phyloP scores from a whole-genome alignment of 1,140 invertebrate species.

The Andricus grossulariae region DNA sequence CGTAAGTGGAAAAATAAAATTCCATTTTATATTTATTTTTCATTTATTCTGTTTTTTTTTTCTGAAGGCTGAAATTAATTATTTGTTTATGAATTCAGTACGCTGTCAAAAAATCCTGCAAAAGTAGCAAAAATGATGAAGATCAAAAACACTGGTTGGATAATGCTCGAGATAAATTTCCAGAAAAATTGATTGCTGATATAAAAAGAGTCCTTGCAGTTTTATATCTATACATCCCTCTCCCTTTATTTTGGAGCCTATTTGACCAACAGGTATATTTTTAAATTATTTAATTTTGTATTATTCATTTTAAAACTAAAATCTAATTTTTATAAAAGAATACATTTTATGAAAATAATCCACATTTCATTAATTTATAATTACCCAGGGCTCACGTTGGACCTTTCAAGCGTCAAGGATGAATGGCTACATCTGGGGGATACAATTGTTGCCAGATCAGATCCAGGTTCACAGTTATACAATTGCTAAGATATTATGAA shows the following conservation, averaged over 20 bases:
- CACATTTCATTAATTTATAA: not conserved
- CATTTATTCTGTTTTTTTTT: not conserved
- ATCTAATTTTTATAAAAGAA: not conserved
- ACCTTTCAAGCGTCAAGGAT: slow-evolving; percentile 84
- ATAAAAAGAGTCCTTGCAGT: slow-evolving; percentile 82
- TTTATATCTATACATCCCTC: slow-evolving; percentile 84
- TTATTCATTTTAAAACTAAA: not conserved
- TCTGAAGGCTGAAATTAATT: slow-evolving; percentile 9
- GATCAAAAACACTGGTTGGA: slow-evolving; percentile 85
- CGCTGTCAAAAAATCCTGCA: slow-evolving; percentile 56
- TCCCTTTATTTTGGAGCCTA: slow-evolving; percentile 90
- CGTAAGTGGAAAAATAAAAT: slow-evolving; percentile 74
- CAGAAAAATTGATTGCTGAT: slow-evolving; percentile 82
- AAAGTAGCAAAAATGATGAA: slow-evolving; percentile 38
- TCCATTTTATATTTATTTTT: not conserved
- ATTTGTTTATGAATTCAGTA: not conserved
- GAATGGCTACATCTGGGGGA: slow-evolving; percentile 77
- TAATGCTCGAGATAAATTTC: slow-evolving; percentile 85
- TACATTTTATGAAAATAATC: slow-evolving; percentile 13
- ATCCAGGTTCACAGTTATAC: slow-evolving; percentile 74
- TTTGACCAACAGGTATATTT: slow-evolving; percentile 83
- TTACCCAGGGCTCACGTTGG: slow-evolving; percentile 83
- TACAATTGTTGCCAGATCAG: slow-evolving; percentile 81
- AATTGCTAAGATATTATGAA: not conserved
- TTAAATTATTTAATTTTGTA: slow-evolving; percentile 22